Percentiles rank a stretch among this genome's conserved stretches.
Conservation (phyloP, 1,140 invertebrate genomes). For the Anagrus nilaparvatae region DNA sequence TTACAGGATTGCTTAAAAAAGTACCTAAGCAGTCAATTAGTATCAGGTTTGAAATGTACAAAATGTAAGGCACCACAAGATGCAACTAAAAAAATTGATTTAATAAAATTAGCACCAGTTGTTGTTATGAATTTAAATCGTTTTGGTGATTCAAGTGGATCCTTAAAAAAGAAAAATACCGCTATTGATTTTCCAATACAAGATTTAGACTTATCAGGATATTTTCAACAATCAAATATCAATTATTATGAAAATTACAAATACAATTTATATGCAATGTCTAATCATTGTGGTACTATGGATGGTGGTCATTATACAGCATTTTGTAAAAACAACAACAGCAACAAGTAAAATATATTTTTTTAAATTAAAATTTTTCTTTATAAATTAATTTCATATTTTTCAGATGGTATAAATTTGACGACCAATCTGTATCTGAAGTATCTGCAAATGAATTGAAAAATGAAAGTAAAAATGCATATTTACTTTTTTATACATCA, state of each 20-base stretch:
- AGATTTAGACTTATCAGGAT: slow-evolving; percentile 56
- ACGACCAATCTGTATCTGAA: slow-evolving; percentile 73
- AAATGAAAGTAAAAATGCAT: slow-evolving; percentile 55
- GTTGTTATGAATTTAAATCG: slow-evolving; percentile 87
- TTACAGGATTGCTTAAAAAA: slow-evolving; percentile 72
- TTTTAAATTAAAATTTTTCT: slow-evolving; percentile 5
- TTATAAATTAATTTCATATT: slow-evolving; percentile 7
- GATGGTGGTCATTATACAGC: slow-evolving; percentile 85
- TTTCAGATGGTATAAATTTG: slow-evolving; percentile 77
- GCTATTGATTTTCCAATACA: slow-evolving; percentile 74
- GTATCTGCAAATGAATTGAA: slow-evolving; percentile 57
- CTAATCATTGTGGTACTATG: slow-evolving; percentile 85
- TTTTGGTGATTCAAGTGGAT: slow-evolving; percentile 36
- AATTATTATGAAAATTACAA: slow-evolving; percentile 34
- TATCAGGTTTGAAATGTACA: slow-evolving; percentile 81
- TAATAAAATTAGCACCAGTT: slow-evolving; percentile 77
- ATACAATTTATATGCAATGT: slow-evolving; percentile 76
- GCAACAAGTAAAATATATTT: slow-evolving; percentile 35
- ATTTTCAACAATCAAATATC: slow-evolving; percentile 33
- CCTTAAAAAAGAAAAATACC: slow-evolving; percentile 64
- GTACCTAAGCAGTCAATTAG: slow-evolving; percentile 69
- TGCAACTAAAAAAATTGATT: slow-evolving; percentile 83
- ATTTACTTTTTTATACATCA: slow-evolving; percentile 67
- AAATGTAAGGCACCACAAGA: slow-evolving; percentile 72
- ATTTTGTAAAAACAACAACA: slow-evolving; percentile 48